Conservation (phyloP, 2,888 invertebrate species). For the Callyntrura sp. region DNA sequence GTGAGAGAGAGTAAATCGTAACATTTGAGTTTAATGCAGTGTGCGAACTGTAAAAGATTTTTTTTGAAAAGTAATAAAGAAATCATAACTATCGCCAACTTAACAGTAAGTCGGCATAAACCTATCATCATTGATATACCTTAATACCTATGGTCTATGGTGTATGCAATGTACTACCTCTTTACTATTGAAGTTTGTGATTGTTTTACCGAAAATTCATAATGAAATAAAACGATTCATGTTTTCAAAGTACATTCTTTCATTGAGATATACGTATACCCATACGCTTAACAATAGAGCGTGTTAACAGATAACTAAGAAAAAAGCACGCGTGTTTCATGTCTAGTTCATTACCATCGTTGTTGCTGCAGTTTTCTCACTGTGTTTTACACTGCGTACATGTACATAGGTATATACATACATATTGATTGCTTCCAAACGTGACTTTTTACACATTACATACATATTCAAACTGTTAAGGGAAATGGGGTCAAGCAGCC, state of each 20-base stretch:
- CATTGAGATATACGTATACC: background rate
- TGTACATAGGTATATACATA: too few species aligned
- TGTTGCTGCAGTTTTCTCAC: background rate
- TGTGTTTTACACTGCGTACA: slow-evolving; percentile 1
- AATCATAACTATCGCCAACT: slow-evolving; percentile 26
- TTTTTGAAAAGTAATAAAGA: slow-evolving; percentile 47
- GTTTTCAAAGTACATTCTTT: slow-evolving; percentile 16
- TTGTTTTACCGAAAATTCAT: background rate
- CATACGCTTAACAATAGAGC: background rate
- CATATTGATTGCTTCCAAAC: slow-evolving; percentile 32
- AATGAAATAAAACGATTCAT: slow-evolving; percentile 2
- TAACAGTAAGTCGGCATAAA: too few species aligned
- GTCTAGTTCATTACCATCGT: slow-evolving; percentile 19
- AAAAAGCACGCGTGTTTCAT: background rate
- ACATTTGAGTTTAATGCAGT: slow-evolving; percentile 28
- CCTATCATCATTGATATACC: too few species aligned
- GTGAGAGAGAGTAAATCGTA: slow-evolving; percentile 34
- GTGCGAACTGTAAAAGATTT: slow-evolving; percentile 24
- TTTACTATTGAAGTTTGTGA: background rate
- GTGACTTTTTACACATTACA: slow-evolving; percentile 63
- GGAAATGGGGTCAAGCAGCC: slow-evolving; percentile 75
- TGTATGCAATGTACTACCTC: background rate
- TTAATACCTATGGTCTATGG: background rate
- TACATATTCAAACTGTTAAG: slow-evolving; percentile 65
- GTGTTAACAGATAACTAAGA: background rate